These are phyloP conservation scores for Chiloscyllium punctatum DNA, from an alignment of 2,797 vertebrate species.

Conservation along the genomic window DNA sequence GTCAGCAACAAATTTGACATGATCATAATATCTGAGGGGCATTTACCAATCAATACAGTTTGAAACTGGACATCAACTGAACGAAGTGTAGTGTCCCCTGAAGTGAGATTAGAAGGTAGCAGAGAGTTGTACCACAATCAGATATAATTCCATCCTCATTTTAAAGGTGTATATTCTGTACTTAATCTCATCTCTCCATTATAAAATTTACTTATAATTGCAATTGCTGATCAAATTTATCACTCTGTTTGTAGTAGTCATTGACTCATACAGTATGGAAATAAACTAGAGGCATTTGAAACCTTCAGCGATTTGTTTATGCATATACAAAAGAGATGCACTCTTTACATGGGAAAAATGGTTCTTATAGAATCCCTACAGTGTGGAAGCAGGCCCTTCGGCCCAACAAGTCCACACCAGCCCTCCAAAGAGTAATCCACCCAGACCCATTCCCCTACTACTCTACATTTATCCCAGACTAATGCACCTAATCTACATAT, in stretches of 20 bases:
- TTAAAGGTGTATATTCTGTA: background rate
- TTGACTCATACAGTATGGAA: no score
- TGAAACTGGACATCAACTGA: background rate
- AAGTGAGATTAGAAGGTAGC: background rate
- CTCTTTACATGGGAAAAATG: no score
- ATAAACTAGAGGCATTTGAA: no score
- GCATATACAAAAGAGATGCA: no score
- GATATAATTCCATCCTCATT: background rate
- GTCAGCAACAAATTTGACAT: background rate
- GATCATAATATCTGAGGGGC: background rate
- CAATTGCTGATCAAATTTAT: background rate
- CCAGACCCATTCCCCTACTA: no score
- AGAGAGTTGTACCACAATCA: background rate
- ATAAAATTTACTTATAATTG: background rate
- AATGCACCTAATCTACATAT: no score
- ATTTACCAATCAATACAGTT: background rate
- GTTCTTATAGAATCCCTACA: no score
- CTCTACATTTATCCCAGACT: no score
- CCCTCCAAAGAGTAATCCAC: no score
- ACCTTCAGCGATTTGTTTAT: no score
- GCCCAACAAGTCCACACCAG: no score
- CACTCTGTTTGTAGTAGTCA: background rate
- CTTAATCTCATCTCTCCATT: background rate
- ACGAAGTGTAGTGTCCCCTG: background rate
- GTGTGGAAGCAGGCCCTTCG: no score